Percentiles rank a stretch among this genome's conserved stretches.
Conservation (phyloP, 2,797 vertebrate genomes). For the Manis javanica region DNA sequence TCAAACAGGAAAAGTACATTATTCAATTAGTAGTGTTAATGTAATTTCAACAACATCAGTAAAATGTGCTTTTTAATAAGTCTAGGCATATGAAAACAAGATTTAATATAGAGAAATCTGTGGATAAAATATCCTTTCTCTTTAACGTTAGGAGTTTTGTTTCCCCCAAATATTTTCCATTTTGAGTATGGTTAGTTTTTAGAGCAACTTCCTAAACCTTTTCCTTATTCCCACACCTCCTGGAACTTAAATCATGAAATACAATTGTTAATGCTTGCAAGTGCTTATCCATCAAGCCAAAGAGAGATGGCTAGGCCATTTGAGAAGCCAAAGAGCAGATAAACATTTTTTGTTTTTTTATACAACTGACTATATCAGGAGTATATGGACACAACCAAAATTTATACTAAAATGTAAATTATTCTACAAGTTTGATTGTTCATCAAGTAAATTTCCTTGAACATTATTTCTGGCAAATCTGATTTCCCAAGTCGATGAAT, state of each 20-base stretch:
- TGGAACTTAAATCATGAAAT: background rate
- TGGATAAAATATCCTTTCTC: background rate
- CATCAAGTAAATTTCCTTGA: background rate
- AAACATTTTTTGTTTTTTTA: background rate
- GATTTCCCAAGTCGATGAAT: background rate
- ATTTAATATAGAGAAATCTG: background rate
- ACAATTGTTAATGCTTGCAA: background rate
- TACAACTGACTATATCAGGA: background rate
- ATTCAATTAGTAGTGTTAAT: conserved; percentile 64
- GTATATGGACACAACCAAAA: background rate
- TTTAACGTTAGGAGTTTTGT: background rate
- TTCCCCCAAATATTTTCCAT: background rate
- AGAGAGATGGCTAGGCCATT: background rate
- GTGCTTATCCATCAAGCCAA: background rate
- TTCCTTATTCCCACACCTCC: background rate
- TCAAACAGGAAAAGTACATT: conserved; percentile 53
- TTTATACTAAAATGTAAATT: background rate
- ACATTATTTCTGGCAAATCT: background rate
- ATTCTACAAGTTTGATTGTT: background rate
- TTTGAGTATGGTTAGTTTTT: background rate
- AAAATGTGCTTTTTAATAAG: conserved; percentile 47
- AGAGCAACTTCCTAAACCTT: background rate
- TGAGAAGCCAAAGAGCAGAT: background rate
- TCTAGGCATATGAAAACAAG: background rate
- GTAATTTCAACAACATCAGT: conserved; percentile 46